Conservation (phyloP, 2,113 vertebrate species). For the Brachirus orientalis region DNA sequence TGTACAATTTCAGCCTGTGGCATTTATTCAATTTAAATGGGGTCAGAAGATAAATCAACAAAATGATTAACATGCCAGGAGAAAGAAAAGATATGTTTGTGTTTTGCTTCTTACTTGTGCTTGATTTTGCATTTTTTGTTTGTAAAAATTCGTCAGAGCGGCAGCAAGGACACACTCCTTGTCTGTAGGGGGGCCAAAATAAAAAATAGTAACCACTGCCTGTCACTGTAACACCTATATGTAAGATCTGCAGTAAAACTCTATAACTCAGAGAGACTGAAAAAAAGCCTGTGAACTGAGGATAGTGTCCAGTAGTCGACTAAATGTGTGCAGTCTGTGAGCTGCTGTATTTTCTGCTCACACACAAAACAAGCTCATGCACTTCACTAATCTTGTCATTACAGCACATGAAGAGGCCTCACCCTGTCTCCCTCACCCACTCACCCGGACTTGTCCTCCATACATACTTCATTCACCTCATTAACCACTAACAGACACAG, state of each 20-base stretch:
- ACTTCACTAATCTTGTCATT: slow-evolving; percentile 58
- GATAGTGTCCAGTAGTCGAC: slow-evolving; percentile 50
- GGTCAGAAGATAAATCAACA: too few relatives aligned
- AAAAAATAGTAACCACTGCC: slow-evolving; percentile 8
- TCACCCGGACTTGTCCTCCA: slow-evolving; percentile 12
- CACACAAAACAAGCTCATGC: slow-evolving; percentile 23
- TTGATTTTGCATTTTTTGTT: too few relatives aligned
- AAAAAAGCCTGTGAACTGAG: slow-evolving; percentile 54
- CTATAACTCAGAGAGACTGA: slow-evolving; percentile 19
- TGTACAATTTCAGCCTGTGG: too few relatives aligned
- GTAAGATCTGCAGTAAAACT: slow-evolving; percentile 48
- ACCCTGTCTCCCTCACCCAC: neutral
- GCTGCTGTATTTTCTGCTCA: slow-evolving; percentile 38
- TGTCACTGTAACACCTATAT: slow-evolving; percentile 9
- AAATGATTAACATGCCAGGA: too few relatives aligned
- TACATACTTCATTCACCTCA: slow-evolving; percentile 56
- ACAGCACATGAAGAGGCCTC: slow-evolving; percentile 27
- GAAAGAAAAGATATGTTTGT: too few relatives aligned
- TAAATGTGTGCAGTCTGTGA: slow-evolving; percentile 51
- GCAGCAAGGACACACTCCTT: neutral
- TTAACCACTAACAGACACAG: slow-evolving; percentile 45
- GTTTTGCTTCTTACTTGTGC: too few relatives aligned
- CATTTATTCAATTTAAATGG: too few relatives aligned
- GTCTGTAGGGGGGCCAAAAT: slow-evolving; percentile 6
- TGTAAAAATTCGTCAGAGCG: neutral